These are phyloP conservation scores for Pseudochirops corinnae DNA, from an alignment of 2,797 vertebrate genomes.

Conservation along the genomic window DNA sequence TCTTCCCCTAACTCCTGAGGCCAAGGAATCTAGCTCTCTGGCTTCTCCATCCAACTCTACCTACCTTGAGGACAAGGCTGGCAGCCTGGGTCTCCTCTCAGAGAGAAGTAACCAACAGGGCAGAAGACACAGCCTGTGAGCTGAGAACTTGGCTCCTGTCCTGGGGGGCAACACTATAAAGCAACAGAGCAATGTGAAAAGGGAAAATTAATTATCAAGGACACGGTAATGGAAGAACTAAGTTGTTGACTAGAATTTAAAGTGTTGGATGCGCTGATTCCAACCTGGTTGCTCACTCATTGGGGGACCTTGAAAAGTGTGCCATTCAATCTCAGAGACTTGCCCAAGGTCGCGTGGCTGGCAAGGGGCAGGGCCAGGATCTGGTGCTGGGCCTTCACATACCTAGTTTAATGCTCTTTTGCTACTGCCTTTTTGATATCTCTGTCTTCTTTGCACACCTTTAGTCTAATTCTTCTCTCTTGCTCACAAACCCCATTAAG, in stretches of 20 bases:
- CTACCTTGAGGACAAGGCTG: slow-evolving; percentile 89
- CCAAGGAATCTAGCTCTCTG: background rate
- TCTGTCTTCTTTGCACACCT: background rate
- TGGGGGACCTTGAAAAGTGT: background rate
- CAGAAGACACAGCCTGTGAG: slow-evolving; percentile 84
- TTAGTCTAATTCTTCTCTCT: background rate
- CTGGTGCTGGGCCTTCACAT: background rate
- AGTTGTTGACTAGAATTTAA: background rate
- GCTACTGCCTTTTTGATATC: background rate
- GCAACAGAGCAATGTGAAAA: slow-evolving; percentile 20
- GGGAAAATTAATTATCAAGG: background rate
- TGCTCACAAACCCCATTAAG: background rate
- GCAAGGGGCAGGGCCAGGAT: background rate
- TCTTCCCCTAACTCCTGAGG: background rate
- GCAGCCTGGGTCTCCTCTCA: slow-evolving; percentile 81
- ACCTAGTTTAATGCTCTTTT: background rate
- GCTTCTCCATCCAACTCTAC: rapidly evolving
- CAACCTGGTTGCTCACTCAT: background rate
- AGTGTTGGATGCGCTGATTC: background rate
- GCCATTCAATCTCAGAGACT: background rate
- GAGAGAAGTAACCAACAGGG: slow-evolving; percentile 84
- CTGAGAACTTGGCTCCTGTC: slow-evolving; percentile 85
- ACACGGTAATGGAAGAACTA: background rate
- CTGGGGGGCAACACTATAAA: slow-evolving; percentile 83
- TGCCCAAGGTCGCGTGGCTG: background rate